A percentile compares a stretch with the other conserved stretches of the same genome.
These are phyloP conservation scores for Danio jaintianensis DNA, from an alignment of 2,797 vertebrate species.

Conservation along the genomic window DNA sequence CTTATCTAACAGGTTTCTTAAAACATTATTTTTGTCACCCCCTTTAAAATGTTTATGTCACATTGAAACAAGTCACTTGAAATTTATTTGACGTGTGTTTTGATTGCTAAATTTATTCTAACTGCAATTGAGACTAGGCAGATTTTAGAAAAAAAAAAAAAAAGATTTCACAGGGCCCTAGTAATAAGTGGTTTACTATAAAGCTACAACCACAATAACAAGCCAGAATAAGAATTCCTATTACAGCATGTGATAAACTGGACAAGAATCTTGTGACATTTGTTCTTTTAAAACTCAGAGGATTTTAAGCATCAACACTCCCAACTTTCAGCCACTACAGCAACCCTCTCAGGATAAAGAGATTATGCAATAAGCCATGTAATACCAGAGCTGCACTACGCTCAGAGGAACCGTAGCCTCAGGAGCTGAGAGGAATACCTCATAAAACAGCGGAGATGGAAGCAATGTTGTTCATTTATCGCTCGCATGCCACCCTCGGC, in stretches of 20 bases:
- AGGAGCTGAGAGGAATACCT: conserved; percentile 12
- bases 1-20: too few relatives aligned
- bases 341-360: conserved; percentile 12
- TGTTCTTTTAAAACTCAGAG: not conserved
- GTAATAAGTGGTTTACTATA: not conserved
- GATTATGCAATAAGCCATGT: conserved; percentile 50
- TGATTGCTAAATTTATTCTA: too few relatives aligned
- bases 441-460: conserved; percentile 8
- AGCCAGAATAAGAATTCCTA: not conserved
- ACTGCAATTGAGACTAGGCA: not conserved
- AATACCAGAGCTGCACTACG: conserved; percentile 19
- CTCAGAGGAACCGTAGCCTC: not conserved
- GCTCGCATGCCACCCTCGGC: not conserved
- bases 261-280: not conserved
- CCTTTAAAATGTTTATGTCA: too few relatives aligned
- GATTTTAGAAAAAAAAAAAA: not conserved
- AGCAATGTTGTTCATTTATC: not conserved
- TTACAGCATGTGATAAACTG: not conserved
- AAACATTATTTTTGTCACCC: too few relatives aligned
- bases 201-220: not conserved
- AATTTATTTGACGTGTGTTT: too few relatives aligned
- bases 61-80: too few relatives aligned
- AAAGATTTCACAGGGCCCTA: not conserved
- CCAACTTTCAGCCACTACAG: conserved; percentile 9
- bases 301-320: not conserved